Evolutionary conservation across 35 echinoderm and acorn worm species (phyloP).

Genomic region (Ophiothrix spiculata): DNA sequence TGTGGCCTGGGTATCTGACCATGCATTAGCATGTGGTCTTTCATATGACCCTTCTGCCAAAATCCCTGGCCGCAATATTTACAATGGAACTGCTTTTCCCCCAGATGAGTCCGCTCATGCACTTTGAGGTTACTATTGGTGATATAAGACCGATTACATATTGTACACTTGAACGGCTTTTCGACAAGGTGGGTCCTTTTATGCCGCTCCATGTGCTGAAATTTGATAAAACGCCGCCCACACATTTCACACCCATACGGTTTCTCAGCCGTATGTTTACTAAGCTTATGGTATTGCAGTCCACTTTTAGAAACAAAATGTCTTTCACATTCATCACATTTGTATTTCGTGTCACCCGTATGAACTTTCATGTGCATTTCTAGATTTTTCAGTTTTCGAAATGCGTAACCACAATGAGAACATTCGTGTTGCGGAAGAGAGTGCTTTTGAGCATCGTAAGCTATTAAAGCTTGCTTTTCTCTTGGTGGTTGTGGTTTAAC

Average conservation of each 20-base stretch:
- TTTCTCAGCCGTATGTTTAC: background rate
- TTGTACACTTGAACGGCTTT: background rate
- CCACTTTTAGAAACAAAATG: slow-evolving; percentile 8
- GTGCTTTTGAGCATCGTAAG: too few relatives aligned
- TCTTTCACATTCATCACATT: background rate
- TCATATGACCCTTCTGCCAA: slow-evolving; percentile 4
- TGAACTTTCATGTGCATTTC: background rate
- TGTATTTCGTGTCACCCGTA: background rate
- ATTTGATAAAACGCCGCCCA: background rate
- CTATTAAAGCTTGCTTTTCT: background rate
- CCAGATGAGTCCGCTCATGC: background rate
- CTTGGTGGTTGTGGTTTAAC: background rate
- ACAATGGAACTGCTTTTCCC: background rate
- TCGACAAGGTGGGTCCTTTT: background rate
- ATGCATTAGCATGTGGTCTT: background rate
- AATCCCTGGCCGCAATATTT: background rate
- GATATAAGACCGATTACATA: background rate
- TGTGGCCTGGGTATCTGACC: too few relatives aligned
- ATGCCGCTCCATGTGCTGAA: background rate
- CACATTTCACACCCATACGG: background rate
- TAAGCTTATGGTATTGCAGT: background rate
- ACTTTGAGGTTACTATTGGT: background rate
- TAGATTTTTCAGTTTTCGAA: background rate
- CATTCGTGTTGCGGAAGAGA: background rate
- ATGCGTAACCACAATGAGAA: background rate